A percentile compares a stretch with the other conserved stretches of the same genome.
These are phyloP conservation scores for Rotaria socialis DNA, from an alignment of 2,888 invertebrate species.

Conservation along the genomic window DNA sequence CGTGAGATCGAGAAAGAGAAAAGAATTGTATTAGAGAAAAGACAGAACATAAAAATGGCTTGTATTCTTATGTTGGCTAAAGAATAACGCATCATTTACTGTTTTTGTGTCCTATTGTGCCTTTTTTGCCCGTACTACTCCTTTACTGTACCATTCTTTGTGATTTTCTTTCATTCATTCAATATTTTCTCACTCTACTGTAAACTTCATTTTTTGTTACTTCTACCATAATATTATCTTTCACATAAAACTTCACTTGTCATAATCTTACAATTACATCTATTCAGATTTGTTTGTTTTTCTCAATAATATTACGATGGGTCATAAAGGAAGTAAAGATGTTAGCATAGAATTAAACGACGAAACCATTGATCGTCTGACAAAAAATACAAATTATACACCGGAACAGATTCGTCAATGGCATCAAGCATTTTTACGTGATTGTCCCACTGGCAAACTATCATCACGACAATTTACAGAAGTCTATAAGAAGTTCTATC, in stretches of 20 bases:
- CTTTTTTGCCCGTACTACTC: not conserved
- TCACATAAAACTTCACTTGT: not conserved
- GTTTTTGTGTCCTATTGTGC: not conserved
- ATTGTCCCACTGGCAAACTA: conserved; percentile 43
- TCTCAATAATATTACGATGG: not conserved
- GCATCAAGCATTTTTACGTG: conserved; percentile 43
- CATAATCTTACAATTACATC: not conserved
- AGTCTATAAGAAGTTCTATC: conserved; percentile 46
- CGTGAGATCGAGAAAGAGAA: not conserved
- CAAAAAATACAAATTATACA: conserved; percentile 41
- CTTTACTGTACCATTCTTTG: not conserved
- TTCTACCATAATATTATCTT: not conserved
- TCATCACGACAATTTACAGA: conserved; percentile 44
- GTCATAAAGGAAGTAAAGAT: conserved; percentile 5
- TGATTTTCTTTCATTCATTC: not conserved
- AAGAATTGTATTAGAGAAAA: not conserved
- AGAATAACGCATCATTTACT: not conserved
- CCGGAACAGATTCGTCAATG: conserved; percentile 43
- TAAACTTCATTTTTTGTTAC: not conserved
- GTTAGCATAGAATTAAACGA: conserved; percentile 26
- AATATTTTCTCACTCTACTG: not conserved
- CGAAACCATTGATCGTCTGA: conserved; percentile 33
- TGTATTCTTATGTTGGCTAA: not conserved
- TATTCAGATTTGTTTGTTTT: not conserved
- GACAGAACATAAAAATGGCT: not conserved